Evolutionary conservation across 2,888 invertebrate genomes (phyloP), one percentile per base, ranked within the genome.

Genomic region (Amaurobius ferox): DNA sequence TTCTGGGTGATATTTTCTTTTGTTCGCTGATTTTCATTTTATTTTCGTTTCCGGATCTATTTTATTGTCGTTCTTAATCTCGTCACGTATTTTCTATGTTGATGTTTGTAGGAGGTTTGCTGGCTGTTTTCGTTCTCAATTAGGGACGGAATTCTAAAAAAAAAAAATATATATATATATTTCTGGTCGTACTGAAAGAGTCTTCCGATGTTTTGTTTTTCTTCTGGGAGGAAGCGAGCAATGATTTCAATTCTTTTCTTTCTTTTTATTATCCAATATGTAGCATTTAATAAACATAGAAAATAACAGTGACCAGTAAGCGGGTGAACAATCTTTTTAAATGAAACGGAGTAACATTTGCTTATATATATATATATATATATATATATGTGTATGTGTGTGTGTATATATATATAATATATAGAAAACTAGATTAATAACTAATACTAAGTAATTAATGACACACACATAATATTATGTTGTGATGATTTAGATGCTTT

Each of bases 1-100:
- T 66, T 44, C 32, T 44, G 16, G 9, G 2, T 29, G 28, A 16
- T 55, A 68, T 61, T 44, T 68, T 28, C 61, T 30, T 67, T 55
- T 74, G 74, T 74, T 67, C 70, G 68, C 40, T 30, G 70, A 74
- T 66, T 74, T 72, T 79, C 48, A 73, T 70, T 81, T 32, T 74
- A 72, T 55, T 77, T 77, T 29, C 26, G 66, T 26, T n/a, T 72
- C 71, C 9, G 66, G 48, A 66, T 23, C 66, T 77, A 39, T 39
- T 48, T 77, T 83, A 83, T 71, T 77, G 76, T 83, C 80, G 40
- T 80, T 74, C 68, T 39, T 80, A 80, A 80, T 80, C 80, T 19
- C 40, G 19, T 80, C 83, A 83, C 83, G 83, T 77, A 67, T 6
- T 26, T 70, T 48, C 66, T 55, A 67, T 67, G 48, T 67, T 62